Evolutionary conservation across 2,888 invertebrate genomes (phyloP), one percentile per base, ranked within the genome.

Genomic region (Priocnemis perturbator): DNA sequence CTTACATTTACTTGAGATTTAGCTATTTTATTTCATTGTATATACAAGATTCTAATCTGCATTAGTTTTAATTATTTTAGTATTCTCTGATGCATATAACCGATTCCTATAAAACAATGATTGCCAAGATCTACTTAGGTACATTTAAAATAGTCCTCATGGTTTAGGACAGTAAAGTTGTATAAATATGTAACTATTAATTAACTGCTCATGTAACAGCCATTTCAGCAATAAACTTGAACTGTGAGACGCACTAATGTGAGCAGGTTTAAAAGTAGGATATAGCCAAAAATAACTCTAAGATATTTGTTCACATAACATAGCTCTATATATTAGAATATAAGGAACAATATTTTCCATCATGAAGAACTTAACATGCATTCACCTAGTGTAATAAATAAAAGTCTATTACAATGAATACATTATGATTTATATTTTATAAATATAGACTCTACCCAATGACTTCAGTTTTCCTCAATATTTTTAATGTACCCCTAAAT

Each of bases 241-340:
- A 64, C 62, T 64, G 64, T 74, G 63, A 52, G 63, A 71, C 68
- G 64, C 64, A 50, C 73, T 56, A 68, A 75, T 77, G 78, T 81
- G 78, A 14, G 50, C n/a, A 19, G 17, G 76, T 75, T 71, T 66
- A 64, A 78, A 78, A 71, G 78, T 74, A 67, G 70, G 66, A 79
- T 74, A 76, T 72, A 66, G 59, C 63, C 63, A 67, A 60, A 70
- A 68, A 73, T 74, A 67, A 57, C 66, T 56, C 52, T 64, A 60
- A 59, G 56, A 71, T 71, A 71, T 55, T 69, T 64, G 67, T 69
- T 69, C 63, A 60, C 67, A 73, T 70, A 68, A 60, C 55, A 67
- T 60, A 60, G 52, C 17, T 60, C 59, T 67, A 52, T 17, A 66
- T 45, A 14, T 59, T 14, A 59, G 57, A 21, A n/a, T 58, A 37